A percentile compares a stretch with the other conserved stretches of the same genome.
These are phyloP conservation scores for Hirudinaria manillensis DNA, from an alignment of 2,888 invertebrate genomes.

Conservation along the genomic window DNA sequence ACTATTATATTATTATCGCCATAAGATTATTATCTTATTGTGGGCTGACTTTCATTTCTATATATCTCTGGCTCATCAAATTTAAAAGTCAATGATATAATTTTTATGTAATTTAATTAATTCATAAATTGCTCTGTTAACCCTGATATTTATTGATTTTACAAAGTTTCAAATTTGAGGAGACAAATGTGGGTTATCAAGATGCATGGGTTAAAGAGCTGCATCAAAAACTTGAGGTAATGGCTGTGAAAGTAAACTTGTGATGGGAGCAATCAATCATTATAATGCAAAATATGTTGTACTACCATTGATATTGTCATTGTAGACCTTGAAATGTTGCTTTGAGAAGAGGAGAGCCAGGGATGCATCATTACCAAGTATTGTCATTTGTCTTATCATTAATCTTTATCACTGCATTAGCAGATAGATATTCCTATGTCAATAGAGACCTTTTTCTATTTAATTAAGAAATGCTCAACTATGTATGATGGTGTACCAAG, in stretches of 20 bases:
- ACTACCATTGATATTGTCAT: neutral
- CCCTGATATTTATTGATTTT: slow-evolving; percentile 21
- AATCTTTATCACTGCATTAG: no score
- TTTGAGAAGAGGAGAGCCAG: slow-evolving; percentile 56
- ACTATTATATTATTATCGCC: no score
- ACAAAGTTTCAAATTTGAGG: slow-evolving; percentile 63
- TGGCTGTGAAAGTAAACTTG: no score
- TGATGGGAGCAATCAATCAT: no score
- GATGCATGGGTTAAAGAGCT: no score
- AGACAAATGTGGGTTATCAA: slow-evolving; percentile 82
- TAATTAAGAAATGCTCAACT: no score
- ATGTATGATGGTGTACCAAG: no score
- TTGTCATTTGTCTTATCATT: neutral
- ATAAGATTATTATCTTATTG: no score
- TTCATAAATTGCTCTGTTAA: neutral
- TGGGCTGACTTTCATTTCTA: no score
- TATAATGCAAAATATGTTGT: no score
- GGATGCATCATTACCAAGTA: slow-evolving; percentile 39
- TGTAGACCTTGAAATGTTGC: slow-evolving; percentile 63
- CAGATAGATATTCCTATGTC: neutral
- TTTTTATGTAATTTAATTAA: neutral
- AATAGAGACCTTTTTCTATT: slow-evolving; percentile 61
- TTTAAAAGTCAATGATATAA: no score
- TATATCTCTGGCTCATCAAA: no score
- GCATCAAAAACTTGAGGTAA: slow-evolving; percentile 82